Evolutionary conservation across 2,797 vertebrate genomes (phyloP), one percentile per base, ranked within the genome.

Genomic region (Darevskia nairensis): DNA sequence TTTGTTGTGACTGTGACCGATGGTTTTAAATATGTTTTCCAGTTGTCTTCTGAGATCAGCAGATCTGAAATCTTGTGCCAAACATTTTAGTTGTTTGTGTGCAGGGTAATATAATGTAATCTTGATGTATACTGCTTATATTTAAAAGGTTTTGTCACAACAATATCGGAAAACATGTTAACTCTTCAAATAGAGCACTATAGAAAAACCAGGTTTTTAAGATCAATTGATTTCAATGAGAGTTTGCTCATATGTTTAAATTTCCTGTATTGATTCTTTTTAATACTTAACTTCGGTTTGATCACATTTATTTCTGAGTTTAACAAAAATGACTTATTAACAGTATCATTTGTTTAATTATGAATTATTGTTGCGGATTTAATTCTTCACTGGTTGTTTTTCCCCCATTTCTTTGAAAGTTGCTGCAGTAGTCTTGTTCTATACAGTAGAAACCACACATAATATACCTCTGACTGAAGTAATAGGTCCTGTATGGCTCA

Each of bases 381-480:
- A n/a, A 81, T 90, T 15, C 35, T 83, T 81, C 94, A 91, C 86
- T 92, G 55, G 93, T 59, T 41, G 19, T 94, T 84, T 80, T 94
- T 79, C 50, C 41, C 11, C 95, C 90, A 81, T 82, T 90, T 90
- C 90, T 95, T 90, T 91, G 94, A 35, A 96, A 99, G 99, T 97
- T 96, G 97, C 97, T 44, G 98, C 98, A 86, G 96, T 98, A 32
- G 96, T 97, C 90, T 96, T 99, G 90, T 99, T 98, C 89, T 97
- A 83, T 93, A 97, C 96, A 94, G 95, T 98, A 95, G 96, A 97
- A 79, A 97, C 96, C 93, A 96, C 98, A 90, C 98, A 98, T 95
- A 97, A 96, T 92, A 98, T 99, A 94, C 98, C 99, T n/a, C 96
- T 97, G 93, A 99, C 98, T 0, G 99, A 99, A 96, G 98, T 99